Evolutionary conservation across 2,113 vertebrate genomes (phyloP), one percentile per base, ranked within the genome.

Genomic region (Apus apus): DNA sequence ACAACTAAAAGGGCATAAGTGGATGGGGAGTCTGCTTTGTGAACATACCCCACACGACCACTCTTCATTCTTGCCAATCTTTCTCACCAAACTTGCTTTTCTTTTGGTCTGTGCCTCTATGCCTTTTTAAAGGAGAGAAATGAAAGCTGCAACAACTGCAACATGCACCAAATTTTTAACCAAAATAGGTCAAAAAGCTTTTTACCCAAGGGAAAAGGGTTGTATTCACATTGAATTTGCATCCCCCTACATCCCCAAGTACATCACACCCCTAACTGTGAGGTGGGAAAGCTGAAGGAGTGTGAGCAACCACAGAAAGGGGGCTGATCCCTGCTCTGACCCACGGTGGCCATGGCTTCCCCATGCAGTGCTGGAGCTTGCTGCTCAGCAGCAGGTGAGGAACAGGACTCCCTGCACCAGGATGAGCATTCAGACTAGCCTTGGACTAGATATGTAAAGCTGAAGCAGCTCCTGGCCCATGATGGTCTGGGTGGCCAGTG

Each of bases 401-500:
- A n/a, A 16, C 14, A 13, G 32, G 18, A 9, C 43, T 8, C 26
- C 32, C 32, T 6, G 43, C 36, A 45, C 10, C 36, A 30, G 36
- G 51, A 6, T 1, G 0, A 66, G 51, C 8, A 2, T 11, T 26
- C 4, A 0, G 9, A 11, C 40, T 27, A 9, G 50, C 10, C 30
- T 22, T 22, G 26, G 50, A 16, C 25, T 13, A 45, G 43, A 13
- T 2, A 10, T 0, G 2, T 19, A 22, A 54, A 15, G 46, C 36
- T 34, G 53, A 7, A 13, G 22, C 45, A 34, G 48, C 3, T 4
- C 54, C 61, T 15, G 66, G 51, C 36, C 58, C 2, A 0, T 5
- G 65, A 30, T 22, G 43, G 32, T 6, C 27, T n/a, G 51, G 16
- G 5, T 12, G 23, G 60, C 27, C 45, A 21, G 20, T 1, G 74